Base-by-base conservation (phyloP, 1,140 invertebrate species). In the Drosophila parvula region DNA sequence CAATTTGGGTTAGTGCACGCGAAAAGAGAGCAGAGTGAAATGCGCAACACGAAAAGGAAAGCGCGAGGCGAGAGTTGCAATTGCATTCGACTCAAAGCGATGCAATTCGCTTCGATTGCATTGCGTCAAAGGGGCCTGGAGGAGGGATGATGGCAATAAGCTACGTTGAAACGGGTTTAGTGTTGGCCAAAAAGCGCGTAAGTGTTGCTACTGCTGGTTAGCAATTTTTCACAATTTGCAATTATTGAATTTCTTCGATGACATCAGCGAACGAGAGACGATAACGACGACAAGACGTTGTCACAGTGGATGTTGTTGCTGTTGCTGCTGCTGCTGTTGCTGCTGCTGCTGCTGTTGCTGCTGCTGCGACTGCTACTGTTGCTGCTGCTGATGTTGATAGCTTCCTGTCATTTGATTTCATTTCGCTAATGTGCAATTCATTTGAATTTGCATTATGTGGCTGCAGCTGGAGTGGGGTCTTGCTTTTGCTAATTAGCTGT, bases 201-300 rank as follows among this genome's bases (percentile, higher is more conserved):
- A 84, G 70, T 18, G 34, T 16, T 68, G 50, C 44, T 58, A 57
- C 16, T 57, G 75, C 58, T 71, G 36, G 59, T 61, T 61, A 40
- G 67, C 77, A 77, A 84, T 83, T 83, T 83, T 83, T 79, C 77
- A 84, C 81, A 64, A 80, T 83, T 84, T 77, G 77, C 73, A 79
- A 80, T 70, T 75, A 82, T 82, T 82, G 79, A 78, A 79, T 82
- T 82, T 78, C 75, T 82, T 79, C 70, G 69, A 82, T 82, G 70
- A 79, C 75, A 82, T 83, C 81, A 79, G 68, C 62, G 22, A 61
- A 32, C 34, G 53, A 51, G 43, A 34, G 55, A 34, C 63, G 50
- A 68, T 63, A 63, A 62, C 58, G 36, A 62, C 34, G 41, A 47
- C 62, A 65, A 65, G 55, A 47, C 55, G 62, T 30, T 65, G 55